A percentile compares a stretch with the other conserved stretches of the same genome.
These are phyloP conservation scores for Leptodactylus fuscus DNA, from an alignment of 2,113 vertebrate genomes.

Conservation along the genomic window DNA sequence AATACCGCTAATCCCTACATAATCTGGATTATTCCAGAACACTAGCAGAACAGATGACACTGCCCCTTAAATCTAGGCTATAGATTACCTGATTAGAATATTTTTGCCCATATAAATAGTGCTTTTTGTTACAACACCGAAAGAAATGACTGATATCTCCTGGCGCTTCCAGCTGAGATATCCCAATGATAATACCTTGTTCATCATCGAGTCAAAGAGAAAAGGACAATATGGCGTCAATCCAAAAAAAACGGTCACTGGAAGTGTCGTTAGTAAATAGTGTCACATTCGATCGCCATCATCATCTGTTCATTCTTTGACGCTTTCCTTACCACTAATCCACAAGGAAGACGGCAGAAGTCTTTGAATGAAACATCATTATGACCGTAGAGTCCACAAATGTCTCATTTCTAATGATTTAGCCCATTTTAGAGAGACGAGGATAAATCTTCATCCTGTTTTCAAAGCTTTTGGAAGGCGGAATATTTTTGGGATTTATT, in stretches of 20 bases:
- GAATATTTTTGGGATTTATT: not conserved
- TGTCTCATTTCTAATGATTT: too few species aligned
- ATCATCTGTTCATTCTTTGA: not conserved
- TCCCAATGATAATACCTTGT: too few species aligned
- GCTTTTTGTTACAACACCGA: not conserved
- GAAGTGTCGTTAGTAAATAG: not conserved
- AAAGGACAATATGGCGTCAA: too few species aligned
- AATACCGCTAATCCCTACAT: not conserved
- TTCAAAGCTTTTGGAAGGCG: not conserved
- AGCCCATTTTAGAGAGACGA: too few species aligned
- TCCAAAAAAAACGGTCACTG: not conserved
- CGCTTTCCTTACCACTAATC: not conserved
- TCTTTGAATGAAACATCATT: too few species aligned
- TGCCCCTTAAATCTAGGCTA: not conserved
- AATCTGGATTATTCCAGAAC: not conserved
- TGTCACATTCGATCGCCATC: not conserved
- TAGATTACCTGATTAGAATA: not conserved
- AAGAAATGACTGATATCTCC: too few species aligned
- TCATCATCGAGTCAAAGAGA: too few species aligned
- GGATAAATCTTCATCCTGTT: too few species aligned
- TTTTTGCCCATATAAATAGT: not conserved
- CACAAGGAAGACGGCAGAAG: too few species aligned
- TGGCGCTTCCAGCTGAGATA: too few species aligned
- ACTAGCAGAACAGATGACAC: not conserved
- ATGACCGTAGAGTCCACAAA: too few species aligned